Evolutionary conservation across 2,888 invertebrate species (phyloP).

Genomic region (Cinara cedri): DNA sequence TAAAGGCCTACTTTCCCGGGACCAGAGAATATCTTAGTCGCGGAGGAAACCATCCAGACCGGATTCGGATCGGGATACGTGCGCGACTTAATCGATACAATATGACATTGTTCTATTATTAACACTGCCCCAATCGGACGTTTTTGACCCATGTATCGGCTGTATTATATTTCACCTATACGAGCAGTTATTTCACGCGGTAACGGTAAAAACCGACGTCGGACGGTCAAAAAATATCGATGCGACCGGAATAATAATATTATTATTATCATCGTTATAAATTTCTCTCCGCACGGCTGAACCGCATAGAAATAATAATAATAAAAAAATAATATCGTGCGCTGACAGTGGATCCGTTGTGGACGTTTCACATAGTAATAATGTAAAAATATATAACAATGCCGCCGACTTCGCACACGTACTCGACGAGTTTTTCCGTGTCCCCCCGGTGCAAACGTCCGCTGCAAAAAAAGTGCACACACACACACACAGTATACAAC

Average conservation of each 20-base stretch:
- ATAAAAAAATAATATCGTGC: neutral
- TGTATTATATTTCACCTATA: neutral
- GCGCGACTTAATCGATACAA: no score
- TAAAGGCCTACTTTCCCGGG: no score
- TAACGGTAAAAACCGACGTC: neutral
- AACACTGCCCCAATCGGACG: no score
- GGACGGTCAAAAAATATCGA: neutral
- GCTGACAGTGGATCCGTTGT: neutral
- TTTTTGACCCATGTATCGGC: neutral
- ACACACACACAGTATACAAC: neutral
- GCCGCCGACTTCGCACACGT: neutral
- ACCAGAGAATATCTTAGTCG: no score
- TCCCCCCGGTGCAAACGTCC: neutral
- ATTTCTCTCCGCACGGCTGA: slow-evolving; percentile 30
- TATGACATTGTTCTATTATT: no score
- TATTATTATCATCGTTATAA: neutral
- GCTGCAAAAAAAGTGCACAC: neutral
- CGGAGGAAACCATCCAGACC: no score
- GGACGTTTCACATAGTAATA: neutral
- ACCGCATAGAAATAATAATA: neutral
- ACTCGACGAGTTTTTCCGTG: neutral
- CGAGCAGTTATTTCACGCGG: no score
- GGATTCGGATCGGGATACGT: no score
- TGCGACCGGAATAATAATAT: neutral
- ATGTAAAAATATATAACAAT: no score